phyloP scores from a whole-genome alignment of 2,888 invertebrate genomes.

The Nomada ferruginata region DNA sequence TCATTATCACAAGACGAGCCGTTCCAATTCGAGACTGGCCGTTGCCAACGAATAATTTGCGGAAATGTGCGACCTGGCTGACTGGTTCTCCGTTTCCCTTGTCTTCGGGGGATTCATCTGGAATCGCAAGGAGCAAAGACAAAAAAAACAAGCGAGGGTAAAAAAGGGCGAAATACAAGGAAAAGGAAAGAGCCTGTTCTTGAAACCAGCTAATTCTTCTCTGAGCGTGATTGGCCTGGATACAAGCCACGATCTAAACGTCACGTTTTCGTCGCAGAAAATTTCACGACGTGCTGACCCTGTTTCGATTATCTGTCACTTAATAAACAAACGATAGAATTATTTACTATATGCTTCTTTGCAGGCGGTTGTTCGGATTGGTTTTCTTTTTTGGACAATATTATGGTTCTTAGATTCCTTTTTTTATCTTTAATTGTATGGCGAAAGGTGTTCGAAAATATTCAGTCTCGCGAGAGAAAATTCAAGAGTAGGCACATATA shows the following conservation, averaged over 20 bases:
- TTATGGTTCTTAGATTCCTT: no score
- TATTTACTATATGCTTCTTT: background rate
- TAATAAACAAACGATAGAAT: background rate
- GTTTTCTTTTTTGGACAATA: no score
- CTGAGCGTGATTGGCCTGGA: constrained; percentile 66
- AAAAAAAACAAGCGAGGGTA: background rate
- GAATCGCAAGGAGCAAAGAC: constrained; percentile 11
- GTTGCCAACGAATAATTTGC: constrained; percentile 49
- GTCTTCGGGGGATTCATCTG: constrained; percentile 41
- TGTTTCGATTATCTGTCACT: constrained; percentile 19
- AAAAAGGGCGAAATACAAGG: no score
- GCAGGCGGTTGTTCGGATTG: no score
- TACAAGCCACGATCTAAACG: constrained; percentile 58
- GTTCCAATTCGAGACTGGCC: constrained; percentile 34
- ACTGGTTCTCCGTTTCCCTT: constrained; percentile 18
- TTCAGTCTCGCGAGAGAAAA: no score
- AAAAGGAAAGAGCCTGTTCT: constrained; percentile 23
- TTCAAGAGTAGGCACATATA: no score
- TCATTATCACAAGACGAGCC: constrained; percentile 41
- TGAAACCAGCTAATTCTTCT: constrained; percentile 63
- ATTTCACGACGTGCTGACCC: constrained; percentile 25
- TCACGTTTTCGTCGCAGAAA: constrained; percentile 35
- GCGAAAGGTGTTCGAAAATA: no score
- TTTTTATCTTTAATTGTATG: no score
- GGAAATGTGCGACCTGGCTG: constrained; percentile 4